Evolutionary conservation across 2,888 invertebrate genomes (phyloP).

Genomic region (Dorcus hopei): DNA sequence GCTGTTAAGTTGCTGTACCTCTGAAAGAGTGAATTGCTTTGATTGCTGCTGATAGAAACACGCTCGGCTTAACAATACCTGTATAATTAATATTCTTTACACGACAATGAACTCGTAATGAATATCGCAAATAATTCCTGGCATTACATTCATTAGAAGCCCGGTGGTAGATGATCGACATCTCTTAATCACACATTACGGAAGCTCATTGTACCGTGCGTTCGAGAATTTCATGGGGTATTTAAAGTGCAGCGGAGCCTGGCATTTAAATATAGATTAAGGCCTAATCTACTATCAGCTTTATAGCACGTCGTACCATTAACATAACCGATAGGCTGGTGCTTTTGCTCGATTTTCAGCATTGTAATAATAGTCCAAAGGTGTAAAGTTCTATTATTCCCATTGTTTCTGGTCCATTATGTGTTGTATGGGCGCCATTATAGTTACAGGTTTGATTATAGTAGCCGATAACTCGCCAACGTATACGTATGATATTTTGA

Average conservation of each 20-base stretch:
- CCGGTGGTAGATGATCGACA: too few species aligned
- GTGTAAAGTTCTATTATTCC: conserved; percentile 10
- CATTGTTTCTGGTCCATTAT: conserved; percentile 15
- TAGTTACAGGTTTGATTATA: conserved; percentile 9
- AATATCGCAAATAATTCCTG: too few species aligned
- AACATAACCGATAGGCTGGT: not conserved
- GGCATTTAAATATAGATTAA: conserved; percentile 1
- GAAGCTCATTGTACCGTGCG: too few species aligned
- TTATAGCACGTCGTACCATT: not conserved
- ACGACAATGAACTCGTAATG: too few species aligned
- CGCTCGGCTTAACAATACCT: too few species aligned
- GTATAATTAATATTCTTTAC: too few species aligned
- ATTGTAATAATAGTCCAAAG: not conserved
- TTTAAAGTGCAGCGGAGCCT: not conserved
- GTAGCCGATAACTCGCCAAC: conserved; percentile 6
- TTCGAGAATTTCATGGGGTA: too few species aligned
- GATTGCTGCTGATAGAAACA: too few species aligned
- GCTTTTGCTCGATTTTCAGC: not conserved
- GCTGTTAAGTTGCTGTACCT: too few species aligned
- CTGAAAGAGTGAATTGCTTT: too few species aligned
- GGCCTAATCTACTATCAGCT: not conserved
- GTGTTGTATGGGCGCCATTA: conserved; percentile 12
- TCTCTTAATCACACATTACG: too few species aligned
- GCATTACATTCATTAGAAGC: too few species aligned
- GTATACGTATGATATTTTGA: conserved; percentile 4